Evolutionary conservation across 2,113 vertebrate genomes (phyloP).

Genomic region (Mola mola): DNA sequence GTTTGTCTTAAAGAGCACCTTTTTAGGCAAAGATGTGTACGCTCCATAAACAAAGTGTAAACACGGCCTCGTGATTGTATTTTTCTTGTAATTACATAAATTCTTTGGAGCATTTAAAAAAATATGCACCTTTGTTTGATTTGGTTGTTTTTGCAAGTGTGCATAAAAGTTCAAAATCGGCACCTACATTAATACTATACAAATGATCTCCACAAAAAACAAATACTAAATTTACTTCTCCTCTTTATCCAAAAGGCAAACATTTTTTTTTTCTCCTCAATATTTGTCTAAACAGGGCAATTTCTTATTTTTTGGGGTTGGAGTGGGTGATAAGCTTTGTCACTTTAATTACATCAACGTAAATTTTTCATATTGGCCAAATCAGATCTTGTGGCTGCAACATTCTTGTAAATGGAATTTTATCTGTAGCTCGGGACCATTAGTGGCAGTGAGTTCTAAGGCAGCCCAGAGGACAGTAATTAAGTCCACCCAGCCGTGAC

Average conservation of each 20-base stretch:
- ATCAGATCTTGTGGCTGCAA: constrained; percentile 96
- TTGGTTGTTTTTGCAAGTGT: constrained; percentile 10
- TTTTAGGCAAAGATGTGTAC: too few relatives aligned
- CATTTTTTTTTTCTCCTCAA: constrained; percentile 35
- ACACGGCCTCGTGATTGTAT: too few relatives aligned
- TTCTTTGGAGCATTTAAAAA: too few relatives aligned
- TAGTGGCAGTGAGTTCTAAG: constrained; percentile 90
- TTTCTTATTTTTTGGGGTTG: constrained; percentile 28
- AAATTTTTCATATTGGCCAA: constrained; percentile 98
- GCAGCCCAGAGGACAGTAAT: constrained; percentile 93
- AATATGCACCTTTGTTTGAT: too few relatives aligned
- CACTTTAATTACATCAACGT: constrained; percentile 94
- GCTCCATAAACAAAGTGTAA: too few relatives aligned
- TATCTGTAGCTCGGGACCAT: constrained; percentile 96
- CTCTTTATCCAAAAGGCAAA: constrained; percentile 30
- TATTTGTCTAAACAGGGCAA: constrained; percentile 51
- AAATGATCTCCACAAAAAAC: constrained; percentile 8
- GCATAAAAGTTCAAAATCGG: constrained; percentile 12
- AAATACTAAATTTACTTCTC: constrained; percentile 22
- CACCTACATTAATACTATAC: constrained; percentile 1
- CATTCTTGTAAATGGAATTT: constrained; percentile 97
- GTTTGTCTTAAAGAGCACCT: too few relatives aligned
- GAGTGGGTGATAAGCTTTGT: constrained; percentile 80
- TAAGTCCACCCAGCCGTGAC: constrained; percentile 98
- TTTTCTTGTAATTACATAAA: too few relatives aligned